Evolutionary conservation across 2,113 vertebrate species (phyloP), one percentile per base, ranked within the genome.

Genomic region (Natator depressus): DNA sequence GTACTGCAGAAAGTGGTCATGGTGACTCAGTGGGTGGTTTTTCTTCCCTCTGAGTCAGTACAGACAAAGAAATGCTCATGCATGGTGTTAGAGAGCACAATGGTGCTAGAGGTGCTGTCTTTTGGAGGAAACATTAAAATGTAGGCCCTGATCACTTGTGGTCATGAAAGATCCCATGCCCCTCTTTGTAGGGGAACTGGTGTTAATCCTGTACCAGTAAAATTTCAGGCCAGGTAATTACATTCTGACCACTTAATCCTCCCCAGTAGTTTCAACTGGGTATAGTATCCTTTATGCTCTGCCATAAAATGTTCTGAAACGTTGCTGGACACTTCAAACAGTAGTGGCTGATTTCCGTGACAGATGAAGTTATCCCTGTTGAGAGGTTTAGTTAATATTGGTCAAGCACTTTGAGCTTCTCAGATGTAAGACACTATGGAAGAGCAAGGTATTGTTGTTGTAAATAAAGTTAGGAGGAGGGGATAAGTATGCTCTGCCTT

Each of bases 21-120:
- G 81, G 78, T 93, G 93, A 96, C 35, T 89, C 81, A 94, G 31
- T 16, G 89, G 55, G 51, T 50, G 10, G 4, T 16, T 94, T 91
- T 85, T 49, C 14, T 84, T 90, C 72, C n/a, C 86, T 55, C 35
- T 94, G 92, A 91, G 82, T 87, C 91, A 91, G 31, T 79, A 75
- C 22, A 90, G 82, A 57, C 11, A 85, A 91, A 6, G 72, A 85
- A 53, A 19, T 47, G 11, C 4, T 84, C 4, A 1, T 0, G 10
- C 29, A 54, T 5, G 38, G 88, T 17, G 1, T 72, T 38, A 1
- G 0, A 65, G 72, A 8, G 13, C 42, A 7, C 62, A 81, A 22
- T 82, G 59, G 12, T 83, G 27, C n/a, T 90, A 80, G 31, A 59
- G 55, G 54, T 80, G 14, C 53, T 91, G 53, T n/a, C 22, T 89